Base-by-base conservation (phyloP, 2,797 vertebrate species). In the Mastacembelus armatus region DNA sequence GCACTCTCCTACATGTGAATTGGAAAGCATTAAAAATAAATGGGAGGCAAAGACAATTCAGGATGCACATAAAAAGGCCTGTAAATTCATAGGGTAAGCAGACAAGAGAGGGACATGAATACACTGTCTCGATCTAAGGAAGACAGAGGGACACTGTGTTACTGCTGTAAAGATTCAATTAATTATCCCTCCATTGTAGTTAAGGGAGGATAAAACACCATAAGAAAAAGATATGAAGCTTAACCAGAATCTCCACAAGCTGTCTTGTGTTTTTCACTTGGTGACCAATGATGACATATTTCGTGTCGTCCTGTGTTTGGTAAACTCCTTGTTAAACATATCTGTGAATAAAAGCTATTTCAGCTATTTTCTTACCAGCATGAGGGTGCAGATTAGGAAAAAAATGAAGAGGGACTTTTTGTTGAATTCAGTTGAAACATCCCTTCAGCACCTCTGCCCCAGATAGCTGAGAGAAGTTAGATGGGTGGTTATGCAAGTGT, bases 311-410 rank as follows among this genome's bases (percentile, higher is more conserved):
- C 56, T 21, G 61, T 45, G 52, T 87, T 84, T 82, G 55, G 61
- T 67, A 58, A 85, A 76, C 67, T 73, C 66, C 60, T 83, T 65
- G 75, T 83, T 83, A 81, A 85, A 79, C 78, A 58, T 4, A 32
- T 39, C 72, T 79, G 67, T 66, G 71, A 81, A 82, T 82, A 85
- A 89, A 86, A 85, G 72, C 83, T 78, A 90, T 90, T 90, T 86
- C 44, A 79, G 74, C 71, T 84, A 91, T 91, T 86, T 85, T 81
- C 51, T 65, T 74, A 78, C 77, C 71, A 55, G 77, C 69, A 63
- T n/a, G n/a, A n/a, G n/a, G 76, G 80, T 39, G 72, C n/a, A 50
- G 65, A 80, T 73, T 43, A 27, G 50, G 63, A 21, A 27, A 61
- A 54, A 61, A 54, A 58, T 77, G 61, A 88, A 68, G 18, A 72